Evolutionary conservation across 2,797 vertebrate species (phyloP), one percentile per base, ranked within the genome.

Genomic region (Phoxinus dragarum): DNA sequence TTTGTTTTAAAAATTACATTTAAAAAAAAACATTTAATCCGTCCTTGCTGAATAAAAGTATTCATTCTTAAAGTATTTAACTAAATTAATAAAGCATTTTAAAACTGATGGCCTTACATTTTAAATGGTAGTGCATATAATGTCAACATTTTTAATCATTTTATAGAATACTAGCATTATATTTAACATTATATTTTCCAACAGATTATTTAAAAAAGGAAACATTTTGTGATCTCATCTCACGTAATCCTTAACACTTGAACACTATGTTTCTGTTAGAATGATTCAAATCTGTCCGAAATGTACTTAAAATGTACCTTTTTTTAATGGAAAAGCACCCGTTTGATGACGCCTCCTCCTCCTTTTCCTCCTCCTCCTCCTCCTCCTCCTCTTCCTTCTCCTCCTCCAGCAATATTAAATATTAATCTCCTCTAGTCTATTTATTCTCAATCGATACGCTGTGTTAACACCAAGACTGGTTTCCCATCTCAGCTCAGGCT

Each of bases 351-450:
- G n/a, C n/a, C n/a, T n/a, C n/a, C n/a, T n/a, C n/a, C n/a, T n/a
- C n/a, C n/a, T n/a, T n/a, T n/a, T n/a, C n/a, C n/a, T n/a, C n/a
- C n/a, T 12, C 12, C 49, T 6, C 16, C 14, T 44, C 16, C 27
- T 66, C 67, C 44, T 73, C 69, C 36, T 34, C 21, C 21, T 54
- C 16, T n/a, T 17, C 40, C 73, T 47, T 59, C 75, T 34, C 14
- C 69, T 36, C 79, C 54, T 84, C 93, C 80, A 79, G 81, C 88
- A 84, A 92, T 89, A 93, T 95, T 92, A 94, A 93, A 93, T 92
- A 93, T 92, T 68, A 86, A 94, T 92, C 85, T 84, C 66, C 86
- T 73, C 52, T 84, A 90, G 88, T 92, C 87, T 82, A 90, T 91
- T 90, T 90, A 90, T 90, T 90, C 84, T 47, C 38, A 52, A 92